phyloP scores from a whole-genome alignment of 2,797 vertebrate genomes.

The Euthynnus affinis region DNA sequence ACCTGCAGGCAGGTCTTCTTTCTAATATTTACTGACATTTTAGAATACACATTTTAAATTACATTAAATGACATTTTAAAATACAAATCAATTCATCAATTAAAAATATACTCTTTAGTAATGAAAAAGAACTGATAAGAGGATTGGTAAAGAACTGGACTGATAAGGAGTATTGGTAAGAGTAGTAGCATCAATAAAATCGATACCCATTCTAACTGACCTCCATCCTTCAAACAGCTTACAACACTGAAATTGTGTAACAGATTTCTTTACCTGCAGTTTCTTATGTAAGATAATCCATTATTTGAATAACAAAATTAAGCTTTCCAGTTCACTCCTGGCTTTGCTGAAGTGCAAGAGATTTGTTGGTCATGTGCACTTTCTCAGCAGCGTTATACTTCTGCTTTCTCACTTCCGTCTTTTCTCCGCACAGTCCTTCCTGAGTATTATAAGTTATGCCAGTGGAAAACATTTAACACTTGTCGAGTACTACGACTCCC shows the following conservation, averaged over 20 bases:
- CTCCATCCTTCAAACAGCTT: not conserved
- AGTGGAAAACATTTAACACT: not conserved
- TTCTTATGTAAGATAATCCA: not conserved
- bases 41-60: too few species aligned
- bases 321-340: not conserved
- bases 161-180: too few species aligned
- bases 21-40: too few species aligned
- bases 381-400: constrained; percentile 51
- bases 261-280: constrained; percentile 34
- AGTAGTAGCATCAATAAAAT: too few species aligned
- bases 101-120: too few species aligned
- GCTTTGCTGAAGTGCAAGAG: constrained; percentile 12
- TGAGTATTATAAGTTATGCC: not conserved
- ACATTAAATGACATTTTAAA: too few species aligned
- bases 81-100: too few species aligned
- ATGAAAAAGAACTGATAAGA: too few species aligned
- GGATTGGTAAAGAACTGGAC: too few species aligned
- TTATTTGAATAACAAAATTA: not conserved
- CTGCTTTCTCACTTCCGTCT: constrained; percentile 73
- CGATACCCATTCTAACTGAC: not conserved
- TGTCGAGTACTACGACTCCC: not conserved
- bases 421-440: not conserved
- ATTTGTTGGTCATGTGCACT: constrained; percentile 53
- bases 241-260: not conserved
- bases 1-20: too few species aligned